A percentile compares a stretch with the other conserved stretches of the same genome.
These are phyloP conservation scores for Ploceus nigricollis DNA, from an alignment of 2,113 vertebrate species.

Conservation along the genomic window DNA sequence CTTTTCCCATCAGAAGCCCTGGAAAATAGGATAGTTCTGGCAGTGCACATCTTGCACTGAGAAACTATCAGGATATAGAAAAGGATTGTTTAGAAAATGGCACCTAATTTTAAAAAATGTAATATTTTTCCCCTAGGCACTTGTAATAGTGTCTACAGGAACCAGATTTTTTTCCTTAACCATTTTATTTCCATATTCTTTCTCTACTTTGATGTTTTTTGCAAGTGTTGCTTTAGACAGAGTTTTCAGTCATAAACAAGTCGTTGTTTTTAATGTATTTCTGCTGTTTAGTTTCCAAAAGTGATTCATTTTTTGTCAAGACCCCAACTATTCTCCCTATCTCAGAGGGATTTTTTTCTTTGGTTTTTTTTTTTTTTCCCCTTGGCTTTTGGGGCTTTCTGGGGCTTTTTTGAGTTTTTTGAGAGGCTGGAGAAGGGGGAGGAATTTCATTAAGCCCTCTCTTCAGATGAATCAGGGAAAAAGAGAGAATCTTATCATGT, in stretches of 20 bases:
- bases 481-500: not conserved
- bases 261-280: not conserved
- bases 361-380: not conserved
- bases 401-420: not conserved
- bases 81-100: conserved; percentile 33
- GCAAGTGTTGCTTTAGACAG: not conserved
- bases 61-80: not conserved
- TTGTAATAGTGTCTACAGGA: conserved; percentile 10
- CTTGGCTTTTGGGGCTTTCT: not conserved
- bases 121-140: conserved; percentile 24
- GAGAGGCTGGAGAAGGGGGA: rapidly evolving
- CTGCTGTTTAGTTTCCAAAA: not conserved
- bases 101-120: conserved; percentile 27
- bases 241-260: not conserved
- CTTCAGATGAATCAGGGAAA: not conserved
- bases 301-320: not conserved
- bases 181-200: not conserved
- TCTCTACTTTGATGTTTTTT: not conserved
- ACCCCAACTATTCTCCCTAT: not conserved
- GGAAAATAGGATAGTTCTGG: not conserved
- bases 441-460: not conserved
- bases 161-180: not conserved
- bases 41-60: not conserved
- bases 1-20: not conserved
- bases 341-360: not conserved